These are phyloP conservation scores for Sipha maydis DNA, from an alignment of 2,888 invertebrate species.

Conservation along the genomic window DNA sequence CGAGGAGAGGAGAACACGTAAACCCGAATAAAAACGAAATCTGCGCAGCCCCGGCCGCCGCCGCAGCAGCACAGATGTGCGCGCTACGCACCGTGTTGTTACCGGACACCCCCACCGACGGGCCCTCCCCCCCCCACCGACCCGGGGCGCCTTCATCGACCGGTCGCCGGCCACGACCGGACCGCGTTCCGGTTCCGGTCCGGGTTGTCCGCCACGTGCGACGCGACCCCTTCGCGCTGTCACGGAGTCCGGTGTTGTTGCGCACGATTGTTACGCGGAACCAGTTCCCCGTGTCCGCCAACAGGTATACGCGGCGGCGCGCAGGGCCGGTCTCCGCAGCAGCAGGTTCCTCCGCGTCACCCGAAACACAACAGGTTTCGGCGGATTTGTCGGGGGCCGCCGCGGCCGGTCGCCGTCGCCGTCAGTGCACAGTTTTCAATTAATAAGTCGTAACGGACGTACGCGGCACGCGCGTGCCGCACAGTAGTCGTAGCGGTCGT, in stretches of 20 bases:
- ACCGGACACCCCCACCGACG: too few species aligned
- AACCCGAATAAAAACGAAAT: neutral
- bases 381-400: slow-evolving; percentile 44
- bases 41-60: too few species aligned
- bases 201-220: slow-evolving; percentile 44
- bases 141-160: too few species aligned
- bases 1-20: too few species aligned
- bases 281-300: slow-evolving; percentile 49
- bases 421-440: slow-evolving; percentile 25
- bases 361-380: slow-evolving; percentile 57
- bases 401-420: neutral
- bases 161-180: neutral
- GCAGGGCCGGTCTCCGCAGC: slow-evolving; percentile 36
- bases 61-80: too few species aligned
- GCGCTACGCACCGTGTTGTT: neutral
- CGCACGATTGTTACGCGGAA: neutral
- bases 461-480: slow-evolving; percentile 29
- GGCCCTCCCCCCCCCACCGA: neutral
- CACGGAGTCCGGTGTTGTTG: neutral
- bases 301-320: neutral
- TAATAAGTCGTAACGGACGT: slow-evolving; percentile 42
- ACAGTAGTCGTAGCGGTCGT: neutral
- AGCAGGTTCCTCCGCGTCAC: neutral
- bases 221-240: slow-evolving; percentile 40
- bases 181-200: slow-evolving; percentile 47